phyloP scores from a whole-genome alignment of 1,140 invertebrate genomes.

The Leptonema lineaticorne region DNA sequence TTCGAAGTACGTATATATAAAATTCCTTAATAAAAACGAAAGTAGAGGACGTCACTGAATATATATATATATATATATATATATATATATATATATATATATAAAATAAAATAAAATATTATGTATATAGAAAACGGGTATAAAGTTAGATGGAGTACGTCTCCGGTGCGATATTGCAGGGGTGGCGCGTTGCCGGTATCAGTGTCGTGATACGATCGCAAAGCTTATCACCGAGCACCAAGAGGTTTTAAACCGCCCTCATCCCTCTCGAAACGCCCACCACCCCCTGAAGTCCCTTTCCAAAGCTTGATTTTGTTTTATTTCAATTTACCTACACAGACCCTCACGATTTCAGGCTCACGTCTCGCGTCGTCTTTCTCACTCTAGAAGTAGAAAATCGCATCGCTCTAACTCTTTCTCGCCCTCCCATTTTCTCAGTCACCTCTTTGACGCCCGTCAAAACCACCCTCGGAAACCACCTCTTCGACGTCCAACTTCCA shows the following conservation, averaged over 20 bases:
- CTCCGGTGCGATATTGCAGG: background rate
- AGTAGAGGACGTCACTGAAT: no score
- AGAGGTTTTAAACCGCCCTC: slow-evolving; percentile 17
- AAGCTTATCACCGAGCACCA: slow-evolving; percentile 35
- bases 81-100: background rate
- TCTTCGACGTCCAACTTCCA: background rate
- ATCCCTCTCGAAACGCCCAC: no score
- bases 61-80: background rate
- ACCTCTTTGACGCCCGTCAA: background rate
- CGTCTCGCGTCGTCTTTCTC: background rate
- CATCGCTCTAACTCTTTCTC: no score
- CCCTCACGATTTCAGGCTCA: slow-evolving; percentile 7
- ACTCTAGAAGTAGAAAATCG: no score
- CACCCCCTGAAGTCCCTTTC: background rate
- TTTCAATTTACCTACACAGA: slow-evolving; percentile 39
- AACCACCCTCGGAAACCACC: background rate
- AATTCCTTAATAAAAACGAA: no score
- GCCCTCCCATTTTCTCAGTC: background rate
- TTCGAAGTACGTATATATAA: no score
- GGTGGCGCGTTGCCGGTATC: slow-evolving; percentile 24
- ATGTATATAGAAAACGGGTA: no score
- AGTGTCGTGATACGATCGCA: slow-evolving; percentile 19
- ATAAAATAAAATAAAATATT: background rate
- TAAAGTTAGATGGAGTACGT: background rate
- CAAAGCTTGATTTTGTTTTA: slow-evolving; percentile 41